phyloP scores from a whole-genome alignment of 1,140 invertebrate species.

The Scaptomyza hsui region DNA sequence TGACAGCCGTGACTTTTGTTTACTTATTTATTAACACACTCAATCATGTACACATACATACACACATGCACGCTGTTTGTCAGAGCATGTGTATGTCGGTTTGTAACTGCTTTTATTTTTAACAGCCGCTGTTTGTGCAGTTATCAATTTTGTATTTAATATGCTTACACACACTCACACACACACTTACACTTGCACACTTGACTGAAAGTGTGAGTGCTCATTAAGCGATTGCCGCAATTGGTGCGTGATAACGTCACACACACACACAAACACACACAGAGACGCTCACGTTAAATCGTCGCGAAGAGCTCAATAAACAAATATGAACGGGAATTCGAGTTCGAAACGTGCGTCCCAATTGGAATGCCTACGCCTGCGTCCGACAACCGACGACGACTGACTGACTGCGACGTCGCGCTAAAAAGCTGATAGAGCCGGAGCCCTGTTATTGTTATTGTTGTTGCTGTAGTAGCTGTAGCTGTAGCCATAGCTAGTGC shows the following conservation, averaged over 20 bases:
- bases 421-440: slow-evolving; percentile 75
- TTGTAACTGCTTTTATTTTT: slow-evolving; percentile 56
- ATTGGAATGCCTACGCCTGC: slow-evolving; percentile 70
- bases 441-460: slow-evolving; percentile 37
- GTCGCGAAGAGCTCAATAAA: slow-evolving; percentile 45
- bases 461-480: slow-evolving; percentile 36
- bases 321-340: slow-evolving; percentile 64
- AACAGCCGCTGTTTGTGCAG: slow-evolving; percentile 53
- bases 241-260: slow-evolving; percentile 67
- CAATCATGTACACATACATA: slow-evolving; percentile 14
- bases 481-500: slow-evolving; percentile 32
- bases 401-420: slow-evolving; percentile 68
- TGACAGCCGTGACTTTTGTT: slow-evolving; percentile 76
- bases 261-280: slow-evolving; percentile 11
- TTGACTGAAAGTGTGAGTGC: slow-evolving; percentile 40
- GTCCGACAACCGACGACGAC: slow-evolving; percentile 72
- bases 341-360: slow-evolving; percentile 61
- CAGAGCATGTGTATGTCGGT: slow-evolving; percentile 10
- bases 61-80: slow-evolving; percentile 12
- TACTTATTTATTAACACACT: slow-evolving; percentile 70
- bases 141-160: slow-evolving; percentile 70
- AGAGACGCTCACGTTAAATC: slow-evolving; percentile 15
- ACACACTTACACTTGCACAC: slow-evolving; percentile 7
- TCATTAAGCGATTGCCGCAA: slow-evolving; percentile 62
- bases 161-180: slow-evolving; percentile 28